Percentiles rank a stretch among this genome's conserved stretches.
These are phyloP conservation scores for Bradypus variegatus DNA, from an alignment of 2,797 vertebrate species.

Conservation along the genomic window DNA sequence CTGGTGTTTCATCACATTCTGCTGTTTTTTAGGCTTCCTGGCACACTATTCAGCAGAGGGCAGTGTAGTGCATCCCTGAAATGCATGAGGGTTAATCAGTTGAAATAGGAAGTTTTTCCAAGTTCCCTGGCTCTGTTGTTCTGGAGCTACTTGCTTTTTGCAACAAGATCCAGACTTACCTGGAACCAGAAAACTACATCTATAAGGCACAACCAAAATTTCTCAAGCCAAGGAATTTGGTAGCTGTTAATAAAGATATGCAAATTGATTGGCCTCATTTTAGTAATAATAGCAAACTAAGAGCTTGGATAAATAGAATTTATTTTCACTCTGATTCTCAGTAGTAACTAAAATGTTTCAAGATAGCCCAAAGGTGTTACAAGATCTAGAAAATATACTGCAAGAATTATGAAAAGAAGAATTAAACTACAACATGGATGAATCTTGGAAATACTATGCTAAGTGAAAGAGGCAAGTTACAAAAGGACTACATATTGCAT, in stretches of 20 bases:
- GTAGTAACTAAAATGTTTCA: background rate
- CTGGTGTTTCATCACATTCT: background rate
- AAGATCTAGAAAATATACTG: background rate
- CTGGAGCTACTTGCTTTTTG: background rate
- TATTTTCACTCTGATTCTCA: slow-evolving; percentile 20
- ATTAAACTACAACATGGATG: background rate
- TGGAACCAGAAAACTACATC: background rate
- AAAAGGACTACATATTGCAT: background rate
- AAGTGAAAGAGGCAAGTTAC: background rate
- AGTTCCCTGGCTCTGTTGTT: background rate
- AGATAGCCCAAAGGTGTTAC: background rate
- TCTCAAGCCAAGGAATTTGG: background rate
- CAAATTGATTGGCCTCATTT: background rate
- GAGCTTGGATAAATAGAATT: background rate
- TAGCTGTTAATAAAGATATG: background rate
- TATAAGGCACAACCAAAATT: background rate
- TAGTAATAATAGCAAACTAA: background rate
- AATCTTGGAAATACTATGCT: background rate
- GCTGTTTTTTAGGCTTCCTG: background rate
- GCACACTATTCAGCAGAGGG: slow-evolving; percentile 38
- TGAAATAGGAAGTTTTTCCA: background rate
- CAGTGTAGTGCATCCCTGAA: slow-evolving; percentile 7
- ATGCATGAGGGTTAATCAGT: background rate
- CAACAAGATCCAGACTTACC: background rate
- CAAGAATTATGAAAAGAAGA: background rate